Percentiles rank a stretch among this genome's conserved stretches.
These are phyloP conservation scores for Myiopsitta monachus DNA, from an alignment of 2,113 vertebrate genomes.

Conservation along the genomic window DNA sequence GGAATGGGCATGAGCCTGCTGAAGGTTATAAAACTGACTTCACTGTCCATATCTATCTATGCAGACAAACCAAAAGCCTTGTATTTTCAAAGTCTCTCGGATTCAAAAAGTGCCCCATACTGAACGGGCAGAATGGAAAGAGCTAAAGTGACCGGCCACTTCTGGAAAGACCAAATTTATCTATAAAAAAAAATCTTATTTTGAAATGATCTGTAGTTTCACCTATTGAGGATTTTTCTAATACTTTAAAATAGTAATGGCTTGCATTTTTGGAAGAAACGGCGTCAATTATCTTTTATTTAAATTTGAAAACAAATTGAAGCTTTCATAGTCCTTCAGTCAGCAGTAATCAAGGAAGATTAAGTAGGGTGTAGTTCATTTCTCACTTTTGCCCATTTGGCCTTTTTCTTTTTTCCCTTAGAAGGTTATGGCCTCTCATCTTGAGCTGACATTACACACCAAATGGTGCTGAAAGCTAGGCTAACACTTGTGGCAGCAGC, in stretches of 20 bases:
- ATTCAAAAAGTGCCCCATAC: neutral
- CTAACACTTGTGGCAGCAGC: neutral
- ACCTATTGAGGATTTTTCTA: neutral
- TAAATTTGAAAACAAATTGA: neutral
- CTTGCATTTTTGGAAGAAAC: neutral
- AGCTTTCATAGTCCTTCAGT: neutral
- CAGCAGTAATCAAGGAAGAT: neutral
- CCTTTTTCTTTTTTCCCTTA: neutral
- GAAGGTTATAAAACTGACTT: neutral
- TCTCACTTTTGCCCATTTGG: neutral
- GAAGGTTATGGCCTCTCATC: neutral
- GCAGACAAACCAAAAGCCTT: neutral
- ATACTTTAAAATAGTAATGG: neutral
- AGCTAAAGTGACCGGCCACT: neutral
- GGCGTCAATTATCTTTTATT: neutral
- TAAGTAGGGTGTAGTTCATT: neutral
- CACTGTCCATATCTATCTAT: neutral
- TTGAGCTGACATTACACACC: constrained; percentile 1
- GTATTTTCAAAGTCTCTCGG: neutral
- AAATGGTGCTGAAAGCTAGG: neutral
- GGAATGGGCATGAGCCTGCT: neutral
- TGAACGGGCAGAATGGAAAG: neutral
- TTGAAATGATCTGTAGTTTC: neutral
- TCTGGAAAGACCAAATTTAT: neutral
- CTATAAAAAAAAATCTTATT: neutral